A percentile compares a stretch with the other conserved stretches of the same genome.
phyloP scores from a whole-genome alignment of 2,888 invertebrate species.

The Caenorhabditis auriculariae region DNA sequence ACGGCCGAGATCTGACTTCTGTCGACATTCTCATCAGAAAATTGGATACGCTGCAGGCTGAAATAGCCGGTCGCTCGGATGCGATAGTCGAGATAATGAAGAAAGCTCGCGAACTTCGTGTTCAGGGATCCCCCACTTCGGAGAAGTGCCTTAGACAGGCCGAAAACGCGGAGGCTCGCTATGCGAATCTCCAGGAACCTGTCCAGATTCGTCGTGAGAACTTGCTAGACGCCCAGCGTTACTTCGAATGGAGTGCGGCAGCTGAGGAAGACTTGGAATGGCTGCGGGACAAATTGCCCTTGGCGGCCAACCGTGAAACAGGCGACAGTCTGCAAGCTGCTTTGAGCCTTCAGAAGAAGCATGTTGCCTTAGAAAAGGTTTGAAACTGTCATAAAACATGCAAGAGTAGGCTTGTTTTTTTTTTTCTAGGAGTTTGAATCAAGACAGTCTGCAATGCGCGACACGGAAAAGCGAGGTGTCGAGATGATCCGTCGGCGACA shows the following conservation, averaged over 20 bases:
- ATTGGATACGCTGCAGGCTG: conserved; percentile 65
- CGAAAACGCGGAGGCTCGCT: conserved; percentile 70
- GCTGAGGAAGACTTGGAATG: conserved; percentile 89
- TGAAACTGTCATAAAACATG: conserved; percentile 65
- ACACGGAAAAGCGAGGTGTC: conserved; percentile 41
- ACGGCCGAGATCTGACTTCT: conserved; percentile 84
- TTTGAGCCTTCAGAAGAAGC: conserved; percentile 88
- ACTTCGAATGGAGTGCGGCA: conserved; percentile 87
- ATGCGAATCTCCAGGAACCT: conserved; percentile 70
- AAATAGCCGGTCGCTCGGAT: conserved; percentile 49
- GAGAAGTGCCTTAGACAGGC: conserved; percentile 69
- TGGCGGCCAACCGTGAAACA: conserved; percentile 91
- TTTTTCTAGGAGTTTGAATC: conserved; percentile 46
- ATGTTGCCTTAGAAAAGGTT: conserved; percentile 86
- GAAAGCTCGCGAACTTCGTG: conserved; percentile 65
- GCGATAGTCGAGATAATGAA: conserved; percentile 50
- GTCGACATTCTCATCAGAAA: conserved; percentile 76
- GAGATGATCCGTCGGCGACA: conserved; percentile 71
- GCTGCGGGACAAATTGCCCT: conserved; percentile 84
- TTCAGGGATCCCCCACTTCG: conserved; percentile 27
- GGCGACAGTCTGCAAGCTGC: conserved; percentile 75
- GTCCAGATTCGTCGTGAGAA: conserved; percentile 73
- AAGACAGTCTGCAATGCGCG: conserved; percentile 42
- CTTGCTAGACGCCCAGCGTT: conserved; percentile 81
- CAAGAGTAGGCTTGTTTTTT: not conserved